Base-by-base conservation (phyloP, 2,113 vertebrate genomes). In the Colius striatus region DNA sequence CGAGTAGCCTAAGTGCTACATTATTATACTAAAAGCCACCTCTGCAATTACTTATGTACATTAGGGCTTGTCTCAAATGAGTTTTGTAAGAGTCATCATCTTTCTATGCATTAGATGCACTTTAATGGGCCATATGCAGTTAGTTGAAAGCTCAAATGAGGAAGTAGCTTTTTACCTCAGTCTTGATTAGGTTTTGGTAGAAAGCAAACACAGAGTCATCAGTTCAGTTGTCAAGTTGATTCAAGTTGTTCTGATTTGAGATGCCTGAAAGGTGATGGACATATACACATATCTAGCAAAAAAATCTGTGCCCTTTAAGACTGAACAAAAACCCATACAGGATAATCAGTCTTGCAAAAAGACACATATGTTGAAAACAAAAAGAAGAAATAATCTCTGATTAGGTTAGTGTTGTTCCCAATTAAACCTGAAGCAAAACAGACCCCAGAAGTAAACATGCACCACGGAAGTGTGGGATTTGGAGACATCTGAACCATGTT, bases 11-110 rank as follows among this genome's bases (percentile, higher is more conserved):
- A 74, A 97, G 83, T 92, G 76, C 38, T 77, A 29, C 58, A 34
- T 92, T 94, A 94, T 77, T 74, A 15, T 50, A 55, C 48, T 96
- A 92, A 90, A 96, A 93, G 60, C 47, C 30, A 76, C 76, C 43
- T 63, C 63, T 70, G 60, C 53, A 73, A 63, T 95, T 84, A 88
- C 67, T 83, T 66, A 53, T 3, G 1, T 43, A 71, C 72, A 84
- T 92, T 89, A 94, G 38, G 25, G 13, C 6, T 90, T 84, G 60
- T 74, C 79, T 88, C 79, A 48, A 67, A 45, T 90, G 82, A 74
- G 54, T 94, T 87, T 92, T 84, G 20, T 54, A 54, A 41, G 61
- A 68, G 48, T 21, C 29, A 83, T 65, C 58, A 92, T 70, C 34
- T 48, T 51, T 38, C 43, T 47, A 10, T 38, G 36, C 63, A 93